Evolutionary conservation across 1,140 invertebrate genomes (phyloP).

Genomic region (Penaeus indicus): DNA sequence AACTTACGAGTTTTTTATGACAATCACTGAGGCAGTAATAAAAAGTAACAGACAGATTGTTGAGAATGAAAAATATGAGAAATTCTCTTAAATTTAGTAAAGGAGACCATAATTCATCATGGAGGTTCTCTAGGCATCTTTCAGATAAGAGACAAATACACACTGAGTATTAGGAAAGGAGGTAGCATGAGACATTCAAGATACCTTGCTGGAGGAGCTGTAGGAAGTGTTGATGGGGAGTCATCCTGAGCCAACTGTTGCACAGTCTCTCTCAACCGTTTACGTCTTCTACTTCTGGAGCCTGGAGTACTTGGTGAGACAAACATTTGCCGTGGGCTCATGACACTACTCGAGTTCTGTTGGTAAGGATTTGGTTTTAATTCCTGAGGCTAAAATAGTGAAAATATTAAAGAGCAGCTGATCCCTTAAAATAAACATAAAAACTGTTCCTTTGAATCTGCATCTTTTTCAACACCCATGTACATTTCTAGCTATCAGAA

Average conservation of each 20-base stretch:
- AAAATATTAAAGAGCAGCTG: not conserved
- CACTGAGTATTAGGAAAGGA: not conserved
- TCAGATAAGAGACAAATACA: not conserved
- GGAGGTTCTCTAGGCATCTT: not conserved
- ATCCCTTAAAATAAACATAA: no score
- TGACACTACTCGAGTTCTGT: constrained; percentile 41
- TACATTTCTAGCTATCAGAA: no score
- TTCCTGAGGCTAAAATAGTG: not conserved
- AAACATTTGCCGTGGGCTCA: constrained; percentile 42
- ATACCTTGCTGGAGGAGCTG: constrained; percentile 66
- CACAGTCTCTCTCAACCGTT: constrained; percentile 71
- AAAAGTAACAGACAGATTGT: no score
- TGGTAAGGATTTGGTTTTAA: not conserved
- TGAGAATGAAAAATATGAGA: no score
- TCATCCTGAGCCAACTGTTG: constrained; percentile 71
- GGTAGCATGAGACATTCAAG: not conserved
- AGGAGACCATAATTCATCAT: no score
- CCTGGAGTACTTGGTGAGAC: constrained; percentile 66
- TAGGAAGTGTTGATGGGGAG: constrained; percentile 65
- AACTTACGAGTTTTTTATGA: no score
- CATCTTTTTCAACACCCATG: no score
- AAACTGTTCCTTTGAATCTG: no score
- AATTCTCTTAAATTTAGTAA: no score
- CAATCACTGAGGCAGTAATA: no score
- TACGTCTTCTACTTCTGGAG: constrained; percentile 69